Conservation (phyloP, 2,797 vertebrate species). For the Jordanella pulchra region DNA sequence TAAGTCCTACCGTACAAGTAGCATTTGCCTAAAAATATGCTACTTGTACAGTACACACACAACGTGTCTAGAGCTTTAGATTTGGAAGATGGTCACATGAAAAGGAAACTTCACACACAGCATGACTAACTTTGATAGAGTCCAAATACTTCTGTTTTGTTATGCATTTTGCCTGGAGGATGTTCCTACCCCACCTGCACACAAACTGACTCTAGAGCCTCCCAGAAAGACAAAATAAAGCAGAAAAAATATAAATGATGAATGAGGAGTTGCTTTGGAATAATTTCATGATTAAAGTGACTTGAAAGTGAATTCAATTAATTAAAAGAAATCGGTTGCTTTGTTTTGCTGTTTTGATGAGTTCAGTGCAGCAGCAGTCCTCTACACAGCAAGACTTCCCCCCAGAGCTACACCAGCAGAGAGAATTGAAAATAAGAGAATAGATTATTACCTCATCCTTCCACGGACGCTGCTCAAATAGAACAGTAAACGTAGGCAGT, state of each 20-base stretch:
- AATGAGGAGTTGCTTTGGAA: slow-evolving; percentile 14
- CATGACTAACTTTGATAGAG: slow-evolving; percentile 38
- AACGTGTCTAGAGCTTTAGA: neutral
- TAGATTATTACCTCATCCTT: neutral
- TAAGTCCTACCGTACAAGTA: too few relatives aligned
- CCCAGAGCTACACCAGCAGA: slow-evolving; percentile 3
- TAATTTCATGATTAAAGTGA: slow-evolving; percentile 23
- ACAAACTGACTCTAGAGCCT: neutral
- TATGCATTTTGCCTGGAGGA: slow-evolving; percentile 17
- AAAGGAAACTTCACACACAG: slow-evolving; percentile 10
- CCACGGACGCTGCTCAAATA: neutral
- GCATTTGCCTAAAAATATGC: too few relatives aligned
- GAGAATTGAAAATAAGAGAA: neutral
- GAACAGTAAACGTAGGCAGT: neutral
- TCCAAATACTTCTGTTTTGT: slow-evolving; percentile 44
- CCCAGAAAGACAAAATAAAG: slow-evolving; percentile 16
- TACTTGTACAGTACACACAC: neutral
- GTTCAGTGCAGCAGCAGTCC: slow-evolving; percentile 14
- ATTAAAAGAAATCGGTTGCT: slow-evolving; percentile 1
- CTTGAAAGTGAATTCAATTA: slow-evolving; percentile 17
- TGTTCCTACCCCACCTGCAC: neutral
- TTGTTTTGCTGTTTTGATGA: slow-evolving; percentile 16
- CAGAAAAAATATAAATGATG: neutral
- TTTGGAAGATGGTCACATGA: neutral
- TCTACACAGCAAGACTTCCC: neutral